A percentile compares a stretch with the other conserved stretches of the same genome.
Evolutionary conservation across 1,140 invertebrate genomes (phyloP).

Genomic region (Grapholita molesta): DNA sequence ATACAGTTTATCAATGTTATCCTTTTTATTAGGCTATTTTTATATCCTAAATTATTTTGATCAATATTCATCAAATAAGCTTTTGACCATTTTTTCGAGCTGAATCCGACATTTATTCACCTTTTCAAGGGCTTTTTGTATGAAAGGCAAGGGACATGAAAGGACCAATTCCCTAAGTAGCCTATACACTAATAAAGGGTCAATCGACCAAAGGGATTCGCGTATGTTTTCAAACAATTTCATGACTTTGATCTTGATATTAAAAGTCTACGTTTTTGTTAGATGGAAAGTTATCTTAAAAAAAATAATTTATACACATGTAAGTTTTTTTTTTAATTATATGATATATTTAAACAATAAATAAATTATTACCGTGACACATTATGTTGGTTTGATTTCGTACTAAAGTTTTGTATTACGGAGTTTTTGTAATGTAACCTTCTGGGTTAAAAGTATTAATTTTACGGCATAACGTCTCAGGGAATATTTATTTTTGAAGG

Average conservation of each 20-base stretch:
- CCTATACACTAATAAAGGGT: slow-evolving; percentile 28
- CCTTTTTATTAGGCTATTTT: no score
- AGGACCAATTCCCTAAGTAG: slow-evolving; percentile 40
- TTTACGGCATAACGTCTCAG: no score
- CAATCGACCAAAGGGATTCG: slow-evolving; percentile 32
- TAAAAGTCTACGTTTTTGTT: not conserved
- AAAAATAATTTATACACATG: no score
- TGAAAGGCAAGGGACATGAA: slow-evolving; percentile 32
- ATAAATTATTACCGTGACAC: no score
- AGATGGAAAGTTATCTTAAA: not conserved
- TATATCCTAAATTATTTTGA: not conserved
- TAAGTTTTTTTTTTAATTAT: no score
- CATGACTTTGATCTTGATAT: slow-evolving; percentile 24
- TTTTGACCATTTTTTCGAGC: not conserved
- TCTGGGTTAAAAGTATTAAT: no score
- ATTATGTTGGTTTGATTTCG: not conserved
- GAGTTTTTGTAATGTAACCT: no score
- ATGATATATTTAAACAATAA: no score
- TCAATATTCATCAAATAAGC: not conserved
- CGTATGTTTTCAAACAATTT: slow-evolving; percentile 19
- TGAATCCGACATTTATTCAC: slow-evolving; percentile 2
- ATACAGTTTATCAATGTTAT: no score
- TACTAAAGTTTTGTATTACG: no score
- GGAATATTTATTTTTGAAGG: no score
- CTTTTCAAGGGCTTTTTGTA: slow-evolving; percentile 18